Evolutionary conservation across 1,140 invertebrate species (phyloP).

Genomic region (Drosophila orena): DNA sequence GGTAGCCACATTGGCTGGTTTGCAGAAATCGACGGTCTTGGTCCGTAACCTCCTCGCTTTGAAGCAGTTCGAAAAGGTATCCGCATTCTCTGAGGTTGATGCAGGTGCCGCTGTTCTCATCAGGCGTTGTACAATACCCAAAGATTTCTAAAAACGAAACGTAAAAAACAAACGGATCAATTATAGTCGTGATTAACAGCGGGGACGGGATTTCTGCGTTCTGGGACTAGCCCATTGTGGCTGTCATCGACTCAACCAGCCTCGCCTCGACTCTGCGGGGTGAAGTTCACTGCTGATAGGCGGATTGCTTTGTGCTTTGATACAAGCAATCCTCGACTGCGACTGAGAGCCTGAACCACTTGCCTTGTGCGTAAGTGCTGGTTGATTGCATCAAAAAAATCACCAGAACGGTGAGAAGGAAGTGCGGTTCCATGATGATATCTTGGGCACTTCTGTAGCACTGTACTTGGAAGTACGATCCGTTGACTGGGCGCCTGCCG

Average conservation of each 20-base stretch:
- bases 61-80: slow-evolving; percentile 54
- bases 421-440: slow-evolving; percentile 25
- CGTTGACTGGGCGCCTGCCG: slow-evolving; percentile 27
- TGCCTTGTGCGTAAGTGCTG: slow-evolving; percentile 47
- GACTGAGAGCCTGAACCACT: slow-evolving; percentile 3
- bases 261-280: slow-evolving; percentile 30
- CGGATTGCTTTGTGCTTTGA: slow-evolving; percentile 27
- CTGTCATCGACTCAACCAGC: neutral
- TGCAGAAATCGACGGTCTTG: slow-evolving; percentile 34
- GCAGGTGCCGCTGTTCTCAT: slow-evolving; percentile 48
- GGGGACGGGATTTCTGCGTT: slow-evolving; percentile 28
- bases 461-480: slow-evolving; percentile 14
- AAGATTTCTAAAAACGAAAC: slow-evolving; percentile 43
- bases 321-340: neutral
- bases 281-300: slow-evolving; percentile 74
- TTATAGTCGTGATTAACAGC: slow-evolving; percentile 1
- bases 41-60: slow-evolving; percentile 14
- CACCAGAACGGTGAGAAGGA: slow-evolving; percentile 34
- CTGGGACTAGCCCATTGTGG: slow-evolving; percentile 4
- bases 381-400: slow-evolving; percentile 20
- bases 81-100: slow-evolving; percentile 51
- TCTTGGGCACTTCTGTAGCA: neutral
- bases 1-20: slow-evolving; percentile 64
- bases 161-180: slow-evolving; percentile 10
- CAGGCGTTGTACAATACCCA: slow-evolving; percentile 62